Evolutionary conservation across 2,888 invertebrate species (phyloP).

Genomic region (Leucozona laternaria): DNA sequence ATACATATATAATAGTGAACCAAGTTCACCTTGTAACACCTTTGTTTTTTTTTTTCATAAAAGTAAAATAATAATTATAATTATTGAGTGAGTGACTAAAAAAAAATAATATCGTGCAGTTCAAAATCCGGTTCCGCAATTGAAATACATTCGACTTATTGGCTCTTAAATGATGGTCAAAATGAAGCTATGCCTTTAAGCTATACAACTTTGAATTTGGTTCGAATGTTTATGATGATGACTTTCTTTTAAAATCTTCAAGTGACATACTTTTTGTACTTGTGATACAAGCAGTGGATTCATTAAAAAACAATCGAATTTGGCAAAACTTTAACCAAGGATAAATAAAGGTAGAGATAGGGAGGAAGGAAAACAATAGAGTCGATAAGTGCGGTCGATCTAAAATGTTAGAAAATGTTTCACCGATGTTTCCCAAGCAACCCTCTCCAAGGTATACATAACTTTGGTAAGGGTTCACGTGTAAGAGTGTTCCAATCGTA

Average conservation of each 20-base stretch:
- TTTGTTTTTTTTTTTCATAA: background rate
- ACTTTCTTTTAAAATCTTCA: background rate
- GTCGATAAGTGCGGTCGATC: too few relatives aligned
- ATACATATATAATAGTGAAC: background rate
- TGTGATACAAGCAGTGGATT: background rate
- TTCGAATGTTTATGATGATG: background rate
- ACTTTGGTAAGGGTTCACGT: too few relatives aligned
- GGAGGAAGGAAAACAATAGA: too few relatives aligned
- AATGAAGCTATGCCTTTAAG: background rate
- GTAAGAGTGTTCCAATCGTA: too few relatives aligned
- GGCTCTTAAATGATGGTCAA: background rate
- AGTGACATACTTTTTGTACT: background rate
- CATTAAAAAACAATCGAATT: too few relatives aligned
- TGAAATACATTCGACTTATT: background rate
- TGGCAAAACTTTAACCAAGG: too few relatives aligned
- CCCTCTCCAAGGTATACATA: too few relatives aligned
- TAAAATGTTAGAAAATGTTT: too few relatives aligned
- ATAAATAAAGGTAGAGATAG: too few relatives aligned
- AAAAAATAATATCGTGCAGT: background rate
- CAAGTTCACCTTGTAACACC: slow-evolving; percentile 20
- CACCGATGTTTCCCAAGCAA: too few relatives aligned
- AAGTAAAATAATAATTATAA: background rate
- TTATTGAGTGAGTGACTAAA: background rate
- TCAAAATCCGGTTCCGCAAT: slow-evolving; percentile 5
- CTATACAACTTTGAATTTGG: background rate